Evolutionary conservation across 2,113 vertebrate genomes (phyloP), one percentile per base, ranked within the genome.

Genomic region (Halichoeres trimaculatus): DNA sequence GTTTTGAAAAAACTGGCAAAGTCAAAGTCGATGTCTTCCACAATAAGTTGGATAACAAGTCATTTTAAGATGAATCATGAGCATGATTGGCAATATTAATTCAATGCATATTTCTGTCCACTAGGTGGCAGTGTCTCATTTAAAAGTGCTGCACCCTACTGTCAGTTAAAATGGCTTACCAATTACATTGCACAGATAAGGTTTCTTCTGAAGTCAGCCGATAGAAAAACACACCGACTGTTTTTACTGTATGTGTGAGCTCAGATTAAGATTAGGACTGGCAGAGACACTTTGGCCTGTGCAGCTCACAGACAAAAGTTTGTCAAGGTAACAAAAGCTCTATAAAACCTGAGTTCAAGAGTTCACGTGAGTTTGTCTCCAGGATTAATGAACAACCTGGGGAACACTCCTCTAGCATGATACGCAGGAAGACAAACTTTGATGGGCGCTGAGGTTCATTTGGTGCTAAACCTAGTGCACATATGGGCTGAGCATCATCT

Each of bases 401-500:
- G 2, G 4, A 35, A 16, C 26, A 17, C 19, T 34, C 24, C 17
- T 14, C 10, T 16, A 30, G 24, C 24, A 17, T 26, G 14, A 55
- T 2, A 35, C 7, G 26, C 26, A 45, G 16, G 9, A 55, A 19
- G 23, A 10, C 1, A 30, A 9, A 12, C 38, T 3, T n/a, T 17
- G n/a, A 6, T 20, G 16, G 14, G 13, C 17, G 8, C 14, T 10
- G 22, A 58, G 41, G 58, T 90, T 68, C 3, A 47, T 71, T 54
- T 59, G 66, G 26, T 50, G 55, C 36, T 20, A n/a, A 19, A 54
- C 52, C 47, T 55, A 26, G 11, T 13, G 62, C 59, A 58, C 63
- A 64, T 22, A 19, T 36, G 23, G 52, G 43, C 34, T 59, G 0
- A 30, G 20, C 51, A 84, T 97, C 94, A 97, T 94, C 94, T 95